A percentile compares a stretch with the other conserved stretches of the same genome.
phyloP scores from a whole-genome alignment of 2,888 invertebrate genomes.

The Orthosia gothica region DNA sequence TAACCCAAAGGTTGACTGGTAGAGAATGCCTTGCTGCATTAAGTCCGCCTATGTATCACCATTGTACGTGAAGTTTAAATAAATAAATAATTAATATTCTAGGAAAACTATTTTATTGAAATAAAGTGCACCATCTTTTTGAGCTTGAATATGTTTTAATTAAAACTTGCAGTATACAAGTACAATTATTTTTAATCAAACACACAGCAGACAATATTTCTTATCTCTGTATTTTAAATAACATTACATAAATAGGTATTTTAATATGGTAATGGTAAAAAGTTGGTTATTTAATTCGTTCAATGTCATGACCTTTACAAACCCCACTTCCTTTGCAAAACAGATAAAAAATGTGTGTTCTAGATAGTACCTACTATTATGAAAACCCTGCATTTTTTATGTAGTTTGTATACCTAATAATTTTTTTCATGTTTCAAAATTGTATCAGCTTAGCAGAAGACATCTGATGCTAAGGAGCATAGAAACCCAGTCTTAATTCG shows the following conservation, averaged over 20 bases:
- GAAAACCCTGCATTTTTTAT: background rate
- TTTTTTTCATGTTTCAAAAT: too few relatives aligned
- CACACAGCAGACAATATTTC: background rate
- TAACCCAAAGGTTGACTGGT: too few relatives aligned
- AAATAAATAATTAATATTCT: background rate
- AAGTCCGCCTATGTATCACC: too few relatives aligned
- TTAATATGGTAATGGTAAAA: background rate
- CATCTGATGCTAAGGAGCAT: background rate
- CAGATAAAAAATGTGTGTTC: conserved; percentile 26
- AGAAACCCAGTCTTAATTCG: too few relatives aligned
- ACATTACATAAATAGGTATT: background rate
- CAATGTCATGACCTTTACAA: conserved; percentile 40
- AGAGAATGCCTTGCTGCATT: too few relatives aligned
- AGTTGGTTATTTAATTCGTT: conserved; percentile 4
- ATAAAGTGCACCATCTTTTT: background rate
- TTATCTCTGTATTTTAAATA: conserved; percentile 8
- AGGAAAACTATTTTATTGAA: background rate
- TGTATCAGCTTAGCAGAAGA: background rate
- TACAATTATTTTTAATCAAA: conserved; percentile 40
- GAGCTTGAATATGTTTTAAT: background rate
- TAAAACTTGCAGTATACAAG: background rate
- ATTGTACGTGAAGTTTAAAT: background rate
- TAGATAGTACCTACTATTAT: conserved; percentile 12
- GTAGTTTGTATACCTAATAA: too few relatives aligned
- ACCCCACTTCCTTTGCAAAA: conserved; percentile 19